These are phyloP conservation scores for Patella pellucida DNA, from an alignment of 2,888 invertebrate genomes.

Conservation along the genomic window DNA sequence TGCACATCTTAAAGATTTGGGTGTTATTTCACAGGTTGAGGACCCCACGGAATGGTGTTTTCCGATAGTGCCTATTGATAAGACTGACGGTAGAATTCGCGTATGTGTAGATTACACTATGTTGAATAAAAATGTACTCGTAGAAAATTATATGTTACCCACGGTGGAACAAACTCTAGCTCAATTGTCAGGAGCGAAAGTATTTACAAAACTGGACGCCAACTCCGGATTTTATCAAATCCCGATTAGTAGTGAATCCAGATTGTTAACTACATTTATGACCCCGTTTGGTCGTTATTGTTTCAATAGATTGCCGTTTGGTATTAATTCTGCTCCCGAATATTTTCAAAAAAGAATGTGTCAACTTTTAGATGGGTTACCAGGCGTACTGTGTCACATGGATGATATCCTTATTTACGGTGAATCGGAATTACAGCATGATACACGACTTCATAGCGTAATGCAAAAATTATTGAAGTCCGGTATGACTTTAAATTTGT, in stretches of 20 bases:
- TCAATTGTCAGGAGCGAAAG: conserved; percentile 20
- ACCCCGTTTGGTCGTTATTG: conserved; percentile 43
- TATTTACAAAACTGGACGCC: conserved; percentile 30
- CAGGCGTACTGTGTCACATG: conserved; percentile 36
- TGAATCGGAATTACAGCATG: conserved; percentile 17
- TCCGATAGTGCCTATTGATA: neutral
- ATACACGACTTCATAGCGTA: conserved; percentile 22
- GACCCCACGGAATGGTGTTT: neutral
- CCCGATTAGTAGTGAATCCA: conserved; percentile 18
- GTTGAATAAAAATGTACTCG: neutral
- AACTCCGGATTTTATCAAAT: conserved; percentile 29
- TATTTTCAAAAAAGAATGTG: conserved; percentile 68
- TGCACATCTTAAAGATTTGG: neutral
- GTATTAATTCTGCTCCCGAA: conserved; percentile 68
- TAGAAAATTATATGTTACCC: conserved; percentile 25
- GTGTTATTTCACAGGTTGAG: neutral
- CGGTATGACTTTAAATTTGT: conserved; percentile 28
- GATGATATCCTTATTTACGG: conserved; percentile 35
- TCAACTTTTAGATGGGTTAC: conserved; percentile 38
- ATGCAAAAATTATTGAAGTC: too few species aligned
- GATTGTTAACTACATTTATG: conserved; percentile 39
- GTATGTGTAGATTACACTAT: neutral
- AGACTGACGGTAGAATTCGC: neutral
- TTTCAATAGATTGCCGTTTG: conserved; percentile 41
- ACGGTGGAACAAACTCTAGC: conserved; percentile 24